phyloP scores from a whole-genome alignment of 2,888 invertebrate genomes.

The Pyrrhopygopsis socrates region DNA sequence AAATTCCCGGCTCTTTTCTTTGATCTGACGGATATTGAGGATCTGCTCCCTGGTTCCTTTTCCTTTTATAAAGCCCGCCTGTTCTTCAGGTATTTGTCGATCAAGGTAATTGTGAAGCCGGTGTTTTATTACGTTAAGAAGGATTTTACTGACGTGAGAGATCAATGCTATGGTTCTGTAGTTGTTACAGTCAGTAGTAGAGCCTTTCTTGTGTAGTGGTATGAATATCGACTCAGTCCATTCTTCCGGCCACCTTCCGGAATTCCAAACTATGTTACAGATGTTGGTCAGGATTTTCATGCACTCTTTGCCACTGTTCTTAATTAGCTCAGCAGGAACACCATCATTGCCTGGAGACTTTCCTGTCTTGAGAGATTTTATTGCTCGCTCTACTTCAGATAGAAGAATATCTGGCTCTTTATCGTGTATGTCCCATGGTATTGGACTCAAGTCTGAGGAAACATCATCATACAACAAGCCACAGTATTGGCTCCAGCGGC shows the following conservation, averaged over 20 bases:
- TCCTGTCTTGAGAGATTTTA: constrained; percentile 11
- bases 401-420: constrained; percentile 14
- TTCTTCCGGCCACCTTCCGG: constrained; percentile 39
- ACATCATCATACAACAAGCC: constrained; percentile 1
- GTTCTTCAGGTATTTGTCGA: constrained; percentile 63
- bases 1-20: constrained; percentile 63
- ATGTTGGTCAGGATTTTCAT: background rate
- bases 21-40: constrained; percentile 54
- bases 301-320: background rate
- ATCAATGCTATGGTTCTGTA: constrained; percentile 25
- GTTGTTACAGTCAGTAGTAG: constrained; percentile 17
- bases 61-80: constrained; percentile 74
- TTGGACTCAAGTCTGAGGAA: no score
- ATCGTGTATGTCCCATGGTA: no score
- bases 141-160: constrained; percentile 50
- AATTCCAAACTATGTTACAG: constrained; percentile 27
- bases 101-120: background rate
- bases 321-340: constrained; percentile 25
- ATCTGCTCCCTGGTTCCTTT: constrained; percentile 67
- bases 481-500: constrained; percentile 11
- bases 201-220: constrained; percentile 52
- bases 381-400: constrained; percentile 16
- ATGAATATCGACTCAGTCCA: constrained; percentile 47
- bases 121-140: constrained; percentile 50
- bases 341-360: constrained; percentile 32